Evolutionary conservation across 2,888 invertebrate genomes (phyloP).

Genomic region (Glomeris marginata): DNA sequence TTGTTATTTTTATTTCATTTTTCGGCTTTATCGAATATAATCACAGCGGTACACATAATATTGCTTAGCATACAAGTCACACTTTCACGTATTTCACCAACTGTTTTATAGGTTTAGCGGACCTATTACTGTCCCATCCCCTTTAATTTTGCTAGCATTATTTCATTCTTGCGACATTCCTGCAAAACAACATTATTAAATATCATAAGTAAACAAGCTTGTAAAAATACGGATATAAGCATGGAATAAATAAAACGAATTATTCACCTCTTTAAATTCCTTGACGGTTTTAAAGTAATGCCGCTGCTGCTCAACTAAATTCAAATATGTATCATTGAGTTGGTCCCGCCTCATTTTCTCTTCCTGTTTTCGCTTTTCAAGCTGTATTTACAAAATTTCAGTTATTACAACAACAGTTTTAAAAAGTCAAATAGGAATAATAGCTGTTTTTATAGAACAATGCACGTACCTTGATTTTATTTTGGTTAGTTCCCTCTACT

Average conservation of each 20-base stretch:
- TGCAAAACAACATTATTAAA: conserved; percentile 2
- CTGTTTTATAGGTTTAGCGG: no score
- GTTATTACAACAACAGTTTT: no score
- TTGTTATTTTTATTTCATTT: no score
- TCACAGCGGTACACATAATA: no score
- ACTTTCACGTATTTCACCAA: no score
- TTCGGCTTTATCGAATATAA: no score
- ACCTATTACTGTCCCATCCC: background rate
- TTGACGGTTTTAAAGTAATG: conserved; percentile 59
- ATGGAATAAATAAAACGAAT: background rate
- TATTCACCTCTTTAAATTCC: conserved; percentile 47
- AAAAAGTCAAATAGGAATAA: conserved; percentile 6
- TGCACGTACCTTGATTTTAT: conserved; percentile 52
- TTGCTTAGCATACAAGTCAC: no score
- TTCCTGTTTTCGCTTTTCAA: conserved; percentile 43
- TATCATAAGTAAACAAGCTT: background rate
- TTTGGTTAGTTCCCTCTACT: conserved; percentile 75
- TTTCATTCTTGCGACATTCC: conserved; percentile 55
- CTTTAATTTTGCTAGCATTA: conserved; percentile 29
- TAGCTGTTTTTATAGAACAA: conserved; percentile 5
- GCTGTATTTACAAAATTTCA: conserved; percentile 21
- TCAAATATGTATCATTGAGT: conserved; percentile 39
- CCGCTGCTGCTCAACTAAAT: conserved; percentile 49
- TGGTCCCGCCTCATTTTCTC: conserved; percentile 51
- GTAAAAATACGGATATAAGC: background rate